Percentiles rank a stretch among this genome's conserved stretches.
Evolutionary conservation across 2,888 invertebrate genomes (phyloP).

Genomic region (Ormia ochracea): DNA sequence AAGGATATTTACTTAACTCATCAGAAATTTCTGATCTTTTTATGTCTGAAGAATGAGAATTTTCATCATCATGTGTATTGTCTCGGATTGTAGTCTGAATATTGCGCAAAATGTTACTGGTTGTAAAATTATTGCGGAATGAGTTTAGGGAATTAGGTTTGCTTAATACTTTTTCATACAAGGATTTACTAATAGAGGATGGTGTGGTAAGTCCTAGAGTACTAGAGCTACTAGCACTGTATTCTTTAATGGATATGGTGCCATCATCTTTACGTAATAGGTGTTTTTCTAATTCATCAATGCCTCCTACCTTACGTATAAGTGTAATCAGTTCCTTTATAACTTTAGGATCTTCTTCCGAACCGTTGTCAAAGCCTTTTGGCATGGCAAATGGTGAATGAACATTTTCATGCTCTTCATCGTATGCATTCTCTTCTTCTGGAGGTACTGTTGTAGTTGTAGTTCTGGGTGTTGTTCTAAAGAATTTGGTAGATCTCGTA

Average conservation of each 20-base stretch:
- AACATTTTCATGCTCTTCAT: conserved; percentile 71
- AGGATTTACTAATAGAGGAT: conserved; percentile 83
- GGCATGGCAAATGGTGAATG: conserved; percentile 42
- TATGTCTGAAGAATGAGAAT: conserved; percentile 45
- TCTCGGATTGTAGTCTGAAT: conserved; percentile 33
- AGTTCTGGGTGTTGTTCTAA: conserved; percentile 76
- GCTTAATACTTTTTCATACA: conserved; percentile 86
- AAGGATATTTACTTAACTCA: conserved; percentile 78
- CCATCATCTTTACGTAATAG: conserved; percentile 80
- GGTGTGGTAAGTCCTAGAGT: conserved; percentile 78
- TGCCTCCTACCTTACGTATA: conserved; percentile 91
- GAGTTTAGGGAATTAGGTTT: conserved; percentile 72
- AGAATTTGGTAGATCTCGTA: conserved; percentile 74
- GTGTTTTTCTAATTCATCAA: conserved; percentile 90
- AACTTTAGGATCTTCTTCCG: conserved; percentile 79
- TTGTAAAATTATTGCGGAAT: conserved; percentile 72
- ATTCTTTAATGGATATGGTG: conserved; percentile 77
- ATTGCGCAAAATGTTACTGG: conserved; percentile 65
- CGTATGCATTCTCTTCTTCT: conserved; percentile 78
- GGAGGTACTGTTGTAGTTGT: conserved; percentile 75
- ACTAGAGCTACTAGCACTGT: conserved; percentile 67
- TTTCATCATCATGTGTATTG: conserved; percentile 45
- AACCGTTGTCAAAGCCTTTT: conserved; percentile 65
- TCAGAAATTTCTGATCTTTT: conserved; percentile 40
- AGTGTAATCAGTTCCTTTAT: conserved; percentile 89